Conservation (phyloP, 2,888 invertebrate genomes). For the Amphipoea lucens region DNA sequence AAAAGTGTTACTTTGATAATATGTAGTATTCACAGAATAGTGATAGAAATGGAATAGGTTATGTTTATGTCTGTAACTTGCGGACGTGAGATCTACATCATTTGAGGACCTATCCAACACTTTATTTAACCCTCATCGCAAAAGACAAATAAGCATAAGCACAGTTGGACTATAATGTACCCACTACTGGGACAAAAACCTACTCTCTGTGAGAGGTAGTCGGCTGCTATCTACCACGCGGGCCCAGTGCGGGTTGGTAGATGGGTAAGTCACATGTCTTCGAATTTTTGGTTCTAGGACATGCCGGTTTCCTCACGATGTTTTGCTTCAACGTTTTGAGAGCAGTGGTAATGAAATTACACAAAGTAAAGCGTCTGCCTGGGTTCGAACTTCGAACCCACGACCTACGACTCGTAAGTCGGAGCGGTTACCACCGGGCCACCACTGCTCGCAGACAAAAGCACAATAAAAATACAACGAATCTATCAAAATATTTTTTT, state of each 20-base stretch:
- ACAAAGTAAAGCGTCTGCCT: neutral
- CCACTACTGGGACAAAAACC: neutral
- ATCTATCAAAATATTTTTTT: neutral
- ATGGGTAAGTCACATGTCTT: no score
- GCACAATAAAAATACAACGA: neutral
- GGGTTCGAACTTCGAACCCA: neutral
- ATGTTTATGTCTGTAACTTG: neutral
- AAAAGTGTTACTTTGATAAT: conserved; percentile 18
- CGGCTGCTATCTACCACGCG: no score
- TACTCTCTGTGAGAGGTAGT: neutral
- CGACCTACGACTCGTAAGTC: neutral
- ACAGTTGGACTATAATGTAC: neutral
- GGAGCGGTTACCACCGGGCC: neutral
- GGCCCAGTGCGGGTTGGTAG: no score
- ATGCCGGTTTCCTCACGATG: no score
- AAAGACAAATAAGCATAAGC: neutral
- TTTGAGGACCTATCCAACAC: neutral
- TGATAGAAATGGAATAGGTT: conserved; percentile 8
- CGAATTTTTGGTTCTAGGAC: no score
- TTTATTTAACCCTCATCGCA: neutral
- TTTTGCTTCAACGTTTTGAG: no score
- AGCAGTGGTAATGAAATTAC: neutral
- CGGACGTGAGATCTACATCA: neutral
- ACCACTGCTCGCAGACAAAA: neutral
- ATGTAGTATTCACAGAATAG: neutral